Conservation (phyloP, 2,888 invertebrate genomes). For the Limnephilus lunatus region DNA sequence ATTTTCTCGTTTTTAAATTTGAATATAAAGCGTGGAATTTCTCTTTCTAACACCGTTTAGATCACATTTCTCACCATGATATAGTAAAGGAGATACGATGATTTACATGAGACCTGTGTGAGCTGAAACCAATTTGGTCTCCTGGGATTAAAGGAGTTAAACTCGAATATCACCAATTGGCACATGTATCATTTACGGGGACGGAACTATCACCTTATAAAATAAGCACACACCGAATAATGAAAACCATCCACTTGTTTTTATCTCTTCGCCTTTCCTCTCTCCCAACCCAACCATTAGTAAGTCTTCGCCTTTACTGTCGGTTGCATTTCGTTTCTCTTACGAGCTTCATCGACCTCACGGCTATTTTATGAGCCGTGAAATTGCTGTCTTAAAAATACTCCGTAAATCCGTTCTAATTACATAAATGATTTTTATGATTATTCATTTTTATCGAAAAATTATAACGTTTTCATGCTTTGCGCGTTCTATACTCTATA, state of each 20-base stretch:
- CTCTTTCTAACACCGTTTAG: too few species aligned
- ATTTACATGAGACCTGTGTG: too few species aligned
- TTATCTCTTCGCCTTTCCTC: not conserved
- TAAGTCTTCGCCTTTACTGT: not conserved
- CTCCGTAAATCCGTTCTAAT: not conserved
- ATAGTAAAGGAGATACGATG: too few species aligned
- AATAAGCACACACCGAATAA: not conserved
- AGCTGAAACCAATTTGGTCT: too few species aligned
- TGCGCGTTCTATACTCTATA: too few species aligned
- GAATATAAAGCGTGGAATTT: too few species aligned
- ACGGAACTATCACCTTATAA: not conserved
- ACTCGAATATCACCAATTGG: not conserved
- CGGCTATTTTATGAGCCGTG: not conserved
- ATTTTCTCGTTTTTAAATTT: too few species aligned
- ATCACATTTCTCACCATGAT: too few species aligned
- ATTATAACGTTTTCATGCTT: not conserved
- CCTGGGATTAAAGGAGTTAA: too few species aligned
- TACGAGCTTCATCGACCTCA: not conserved
- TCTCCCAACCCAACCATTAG: not conserved
- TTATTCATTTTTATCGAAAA: not conserved
- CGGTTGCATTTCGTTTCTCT: not conserved
- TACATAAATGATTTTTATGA: not conserved
- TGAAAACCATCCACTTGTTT: not conserved
- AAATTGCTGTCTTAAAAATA: not conserved
- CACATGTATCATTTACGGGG: not conserved